Evolutionary conservation across 2,113 vertebrate genomes (phyloP).

Genomic region (Corydoras sp.): DNA sequence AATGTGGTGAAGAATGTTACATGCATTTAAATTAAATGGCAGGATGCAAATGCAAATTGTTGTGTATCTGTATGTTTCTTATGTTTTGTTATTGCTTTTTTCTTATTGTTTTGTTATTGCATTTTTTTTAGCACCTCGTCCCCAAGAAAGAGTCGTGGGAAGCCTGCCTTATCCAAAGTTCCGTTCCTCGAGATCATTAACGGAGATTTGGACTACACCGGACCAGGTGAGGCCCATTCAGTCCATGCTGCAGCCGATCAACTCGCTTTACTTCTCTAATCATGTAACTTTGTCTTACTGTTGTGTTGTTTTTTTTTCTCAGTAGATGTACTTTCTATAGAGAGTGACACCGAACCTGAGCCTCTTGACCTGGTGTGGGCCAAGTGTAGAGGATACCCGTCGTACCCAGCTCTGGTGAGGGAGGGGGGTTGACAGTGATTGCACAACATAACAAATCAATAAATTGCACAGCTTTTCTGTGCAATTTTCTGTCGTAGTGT

Average conservation of each 20-base stretch:
- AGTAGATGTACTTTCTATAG: conserved; percentile 74
- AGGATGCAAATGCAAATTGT: too few relatives aligned
- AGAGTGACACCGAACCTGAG: conserved; percentile 80
- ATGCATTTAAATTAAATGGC: too few relatives aligned
- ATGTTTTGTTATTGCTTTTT: neutral
- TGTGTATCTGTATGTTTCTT: too few relatives aligned
- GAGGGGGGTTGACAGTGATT: conserved; percentile 1
- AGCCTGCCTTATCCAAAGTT: conserved; percentile 88
- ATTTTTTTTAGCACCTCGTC: conserved; percentile 64
- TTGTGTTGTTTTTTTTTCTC: neutral
- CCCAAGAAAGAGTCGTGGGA: conserved; percentile 87
- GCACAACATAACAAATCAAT: neutral
- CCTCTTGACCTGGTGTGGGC: conserved; percentile 95
- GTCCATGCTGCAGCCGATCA: neutral
- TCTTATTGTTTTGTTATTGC: neutral
- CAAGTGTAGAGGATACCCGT: conserved; percentile 95
- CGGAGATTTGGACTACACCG: conserved; percentile 77
- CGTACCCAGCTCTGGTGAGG: conserved; percentile 94
- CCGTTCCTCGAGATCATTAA: conserved; percentile 84
- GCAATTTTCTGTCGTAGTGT: too few relatives aligned
- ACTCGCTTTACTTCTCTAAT: neutral
- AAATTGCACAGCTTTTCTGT: neutral
- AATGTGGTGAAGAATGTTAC: too few relatives aligned
- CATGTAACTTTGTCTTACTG: neutral
- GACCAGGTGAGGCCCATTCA: conserved; percentile 61